Evolutionary conservation across 2,113 vertebrate species (phyloP), one percentile per base, ranked within the genome.

Genomic region (Onychostoma macrolepis): DNA sequence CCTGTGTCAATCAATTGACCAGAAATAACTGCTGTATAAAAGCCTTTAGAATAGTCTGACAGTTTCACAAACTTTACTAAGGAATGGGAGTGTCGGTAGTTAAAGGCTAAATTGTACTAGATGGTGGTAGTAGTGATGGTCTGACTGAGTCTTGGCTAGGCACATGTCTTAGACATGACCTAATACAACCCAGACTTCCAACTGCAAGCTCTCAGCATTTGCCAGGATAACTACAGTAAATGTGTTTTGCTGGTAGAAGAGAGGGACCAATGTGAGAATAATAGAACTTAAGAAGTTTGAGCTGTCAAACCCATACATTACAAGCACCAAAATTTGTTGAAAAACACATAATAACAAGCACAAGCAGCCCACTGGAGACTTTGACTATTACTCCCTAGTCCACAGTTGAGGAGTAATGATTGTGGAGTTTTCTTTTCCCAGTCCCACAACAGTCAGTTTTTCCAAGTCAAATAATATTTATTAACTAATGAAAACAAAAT

Each of bases 401-500:
- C 26, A 45, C 15, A 3, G 50, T 2, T 28, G 41, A 41, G 24
- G 7, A 43, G 24, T 81, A 19, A 81, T 45, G 4, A 58, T 28
- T 87, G 84, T 88, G 65, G 21, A 77, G 58, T 65, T 81, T 28
- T n/a, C 36, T 43, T 65, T n/a, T 15, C n/a, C 38, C 15, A 26
- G 24, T 63, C 72, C 56, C 58, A 81, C n/a, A 65, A 28, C 58
- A 81, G n/a, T 43, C 7, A 3, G 38, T 28, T 65, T 65, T 63
- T 81, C 79, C 58, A 81, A 81, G 38, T 19, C 58, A 81, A 65
- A 81, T 63, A 81, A 21, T 81, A 81, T 28, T 65, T 81, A 81
- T 65, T 41, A 65, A 43, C 79, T 21, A 21, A 81, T 65, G 36
- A 81, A 65, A 65, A 81, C 56, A 81, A 65, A 43, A 81, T 48